Evolutionary conservation across 2,797 vertebrate species (phyloP).

Genomic region (Xyrichtys novacula): DNA sequence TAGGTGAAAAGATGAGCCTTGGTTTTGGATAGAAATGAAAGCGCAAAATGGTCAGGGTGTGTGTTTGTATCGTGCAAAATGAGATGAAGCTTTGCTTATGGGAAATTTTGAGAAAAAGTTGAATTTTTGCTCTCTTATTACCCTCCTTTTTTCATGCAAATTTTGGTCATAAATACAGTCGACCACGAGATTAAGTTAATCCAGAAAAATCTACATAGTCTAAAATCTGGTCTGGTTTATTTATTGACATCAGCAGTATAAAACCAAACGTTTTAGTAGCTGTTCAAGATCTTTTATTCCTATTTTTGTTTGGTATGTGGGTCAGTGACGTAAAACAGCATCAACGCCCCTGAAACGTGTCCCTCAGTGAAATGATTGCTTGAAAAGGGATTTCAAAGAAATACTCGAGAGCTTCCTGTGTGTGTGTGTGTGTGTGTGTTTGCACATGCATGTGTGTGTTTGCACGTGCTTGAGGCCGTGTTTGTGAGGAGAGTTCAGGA

Average conservation of each 20-base stretch:
- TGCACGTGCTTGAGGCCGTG: constrained; percentile 26
- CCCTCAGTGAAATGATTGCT: constrained; percentile 6
- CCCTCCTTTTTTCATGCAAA: too few relatives aligned
- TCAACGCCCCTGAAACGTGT: background rate
- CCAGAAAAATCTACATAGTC: background rate
- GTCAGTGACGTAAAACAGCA: constrained; percentile 13
- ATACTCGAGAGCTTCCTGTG: constrained; percentile 23
- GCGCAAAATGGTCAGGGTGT: too few relatives aligned
- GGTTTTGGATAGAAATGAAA: too few relatives aligned
- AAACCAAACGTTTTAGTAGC: background rate
- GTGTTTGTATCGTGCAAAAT: too few relatives aligned
- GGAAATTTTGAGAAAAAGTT: too few relatives aligned
- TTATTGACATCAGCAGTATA: background rate
- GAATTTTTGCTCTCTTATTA: too few relatives aligned
- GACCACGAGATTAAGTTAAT: too few relatives aligned
- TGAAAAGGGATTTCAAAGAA: constrained; percentile 30
- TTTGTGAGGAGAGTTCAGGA: constrained; percentile 56
- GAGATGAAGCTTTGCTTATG: too few relatives aligned
- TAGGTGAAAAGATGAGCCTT: too few relatives aligned
- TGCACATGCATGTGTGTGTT: too few relatives aligned
- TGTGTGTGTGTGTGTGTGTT: too few relatives aligned
- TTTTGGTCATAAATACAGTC: too few relatives aligned
- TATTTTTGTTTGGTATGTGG: constrained; percentile 5
- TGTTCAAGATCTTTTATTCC: background rate
- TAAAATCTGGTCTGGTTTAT: background rate